These are phyloP conservation scores for Pithys albifrons DNA, from an alignment of 2,113 vertebrate genomes.

Conservation along the genomic window DNA sequence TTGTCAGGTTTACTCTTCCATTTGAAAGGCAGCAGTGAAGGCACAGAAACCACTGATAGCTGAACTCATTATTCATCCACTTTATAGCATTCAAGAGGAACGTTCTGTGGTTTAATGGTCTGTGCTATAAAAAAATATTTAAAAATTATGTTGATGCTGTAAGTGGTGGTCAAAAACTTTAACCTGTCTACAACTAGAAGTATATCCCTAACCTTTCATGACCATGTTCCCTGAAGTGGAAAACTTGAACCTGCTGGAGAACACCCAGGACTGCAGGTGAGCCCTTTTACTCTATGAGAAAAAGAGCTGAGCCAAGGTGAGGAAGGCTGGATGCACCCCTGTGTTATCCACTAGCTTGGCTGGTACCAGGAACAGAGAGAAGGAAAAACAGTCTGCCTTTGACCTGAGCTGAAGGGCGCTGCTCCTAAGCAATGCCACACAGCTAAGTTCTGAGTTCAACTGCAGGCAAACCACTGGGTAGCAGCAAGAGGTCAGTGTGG, in stretches of 20 bases:
- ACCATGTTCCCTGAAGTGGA: background rate
- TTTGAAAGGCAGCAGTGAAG: background rate
- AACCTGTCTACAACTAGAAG: background rate
- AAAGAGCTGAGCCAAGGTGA: background rate
- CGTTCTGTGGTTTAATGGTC: background rate
- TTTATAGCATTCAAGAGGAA: background rate
- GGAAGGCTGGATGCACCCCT: accelerated
- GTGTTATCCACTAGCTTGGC: accelerated
- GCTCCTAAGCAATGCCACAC: accelerated
- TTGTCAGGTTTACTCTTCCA: background rate
- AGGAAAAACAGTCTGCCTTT: background rate
- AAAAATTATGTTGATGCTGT: background rate
- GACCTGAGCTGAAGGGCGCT: background rate
- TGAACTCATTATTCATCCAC: background rate
- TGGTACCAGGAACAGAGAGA: background rate
- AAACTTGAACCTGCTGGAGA: background rate
- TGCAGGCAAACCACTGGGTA: background rate
- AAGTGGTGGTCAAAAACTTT: background rate
- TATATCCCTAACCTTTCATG: accelerated
- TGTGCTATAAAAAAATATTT: background rate
- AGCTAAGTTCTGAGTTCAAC: background rate
- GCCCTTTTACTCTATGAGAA: background rate
- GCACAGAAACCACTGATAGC: background rate
- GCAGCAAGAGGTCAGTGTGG: background rate
- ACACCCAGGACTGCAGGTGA: background rate